Evolutionary conservation across 1,140 invertebrate genomes (phyloP).

Genomic region (Eulimnadia texana): DNA sequence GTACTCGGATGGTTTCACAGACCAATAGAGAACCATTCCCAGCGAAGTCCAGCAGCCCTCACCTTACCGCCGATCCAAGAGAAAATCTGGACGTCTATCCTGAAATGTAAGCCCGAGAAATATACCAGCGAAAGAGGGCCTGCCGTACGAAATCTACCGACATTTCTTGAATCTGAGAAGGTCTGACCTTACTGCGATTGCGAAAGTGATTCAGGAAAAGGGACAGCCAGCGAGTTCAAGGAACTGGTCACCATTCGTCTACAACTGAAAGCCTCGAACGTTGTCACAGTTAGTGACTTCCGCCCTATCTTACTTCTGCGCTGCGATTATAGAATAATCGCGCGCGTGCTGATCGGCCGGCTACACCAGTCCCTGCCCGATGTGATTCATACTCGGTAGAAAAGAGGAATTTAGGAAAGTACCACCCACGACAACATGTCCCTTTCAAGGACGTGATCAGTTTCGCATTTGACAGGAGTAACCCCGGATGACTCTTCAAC

Average conservation of each 20-base stretch:
- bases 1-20: too few relatives aligned
- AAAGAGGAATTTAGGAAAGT: not conserved
- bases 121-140: not conserved
- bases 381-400: not conserved
- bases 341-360: not conserved
- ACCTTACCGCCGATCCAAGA: too few relatives aligned
- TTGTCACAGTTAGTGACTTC: not conserved
- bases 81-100: too few relatives aligned
- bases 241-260: not conserved
- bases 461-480: not conserved
- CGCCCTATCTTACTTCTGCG: not conserved
- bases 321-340: too few relatives aligned
- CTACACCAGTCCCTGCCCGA: not conserved
- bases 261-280: not conserved
- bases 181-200: not conserved
- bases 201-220: not conserved
- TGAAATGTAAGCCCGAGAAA: not conserved
- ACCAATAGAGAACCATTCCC: too few relatives aligned
- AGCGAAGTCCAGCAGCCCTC: too few relatives aligned
- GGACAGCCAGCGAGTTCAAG: not conserved
- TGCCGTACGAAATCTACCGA: not conserved
- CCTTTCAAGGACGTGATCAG: not conserved
- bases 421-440: not conserved
- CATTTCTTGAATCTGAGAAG: not conserved
- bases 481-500: not conserved